Evolutionary conservation across 2,888 invertebrate species (phyloP).

Genomic region (Belgica antarctica): DNA sequence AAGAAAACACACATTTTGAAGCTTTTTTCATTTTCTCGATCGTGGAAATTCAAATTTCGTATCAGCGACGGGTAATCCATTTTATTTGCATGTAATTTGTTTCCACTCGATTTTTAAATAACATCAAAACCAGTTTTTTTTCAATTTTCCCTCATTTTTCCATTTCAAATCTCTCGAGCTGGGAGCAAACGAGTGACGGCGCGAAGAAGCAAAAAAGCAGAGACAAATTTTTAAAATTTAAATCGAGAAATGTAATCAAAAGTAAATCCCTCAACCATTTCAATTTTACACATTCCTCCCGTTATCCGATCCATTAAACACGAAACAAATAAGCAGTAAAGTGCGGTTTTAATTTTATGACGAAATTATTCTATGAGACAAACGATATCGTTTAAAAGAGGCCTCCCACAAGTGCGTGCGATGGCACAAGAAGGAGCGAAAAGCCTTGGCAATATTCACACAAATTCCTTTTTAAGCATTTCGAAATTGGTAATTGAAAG

Average conservation of each 20-base stretch:
- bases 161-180: constrained; percentile 1
- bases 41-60: not conserved
- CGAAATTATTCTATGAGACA: constrained; percentile 14
- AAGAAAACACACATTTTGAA: constrained; percentile 1
- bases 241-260: constrained; percentile 30
- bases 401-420: no score
- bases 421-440: not conserved
- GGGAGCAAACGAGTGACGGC: not conserved
- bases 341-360: constrained; percentile 36
- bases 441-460: not conserved
- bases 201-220: not conserved
- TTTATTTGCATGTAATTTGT: constrained; percentile 42
- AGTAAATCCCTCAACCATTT: constrained; percentile 33
- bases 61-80: constrained; percentile 32
- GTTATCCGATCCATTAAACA: constrained; percentile 35
- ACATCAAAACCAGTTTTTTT: not conserved
- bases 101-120: constrained; percentile 38
- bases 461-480: constrained; percentile 12
- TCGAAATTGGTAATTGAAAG: constrained; percentile 34
- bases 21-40: no score
- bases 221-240: constrained; percentile 11
- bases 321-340: constrained; percentile 42
- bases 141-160: constrained; percentile 14
- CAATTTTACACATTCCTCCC: constrained; percentile 30
- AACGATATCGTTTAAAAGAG: no score